phyloP scores from a whole-genome alignment of 2,888 invertebrate species.

The Cantharis rufa region DNA sequence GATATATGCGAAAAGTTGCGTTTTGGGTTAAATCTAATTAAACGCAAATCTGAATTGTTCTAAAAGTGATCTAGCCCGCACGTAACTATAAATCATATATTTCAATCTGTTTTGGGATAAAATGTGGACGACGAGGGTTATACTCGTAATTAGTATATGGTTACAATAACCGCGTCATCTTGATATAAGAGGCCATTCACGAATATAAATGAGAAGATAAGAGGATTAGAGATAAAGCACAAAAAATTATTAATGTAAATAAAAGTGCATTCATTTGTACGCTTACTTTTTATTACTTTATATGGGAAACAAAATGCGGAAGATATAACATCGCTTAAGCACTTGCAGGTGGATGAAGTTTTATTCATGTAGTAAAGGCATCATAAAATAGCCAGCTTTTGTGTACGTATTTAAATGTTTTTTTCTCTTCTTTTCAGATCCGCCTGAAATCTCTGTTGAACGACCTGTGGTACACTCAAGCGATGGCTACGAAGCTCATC shows the following conservation, averaged over 20 bases:
- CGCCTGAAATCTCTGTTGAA: constrained; percentile 65
- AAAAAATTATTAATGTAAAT: constrained; percentile 26
- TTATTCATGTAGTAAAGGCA: constrained; percentile 10
- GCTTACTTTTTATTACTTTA: constrained; percentile 13
- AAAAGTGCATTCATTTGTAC: constrained; percentile 20
- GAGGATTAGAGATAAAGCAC: constrained; percentile 22
- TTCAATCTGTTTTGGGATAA: constrained; percentile 27
- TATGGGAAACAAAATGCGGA: constrained; percentile 13
- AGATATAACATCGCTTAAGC: constrained; percentile 18
- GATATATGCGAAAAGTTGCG: constrained; percentile 7
- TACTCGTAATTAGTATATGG: constrained; percentile 26
- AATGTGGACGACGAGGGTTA: constrained; percentile 12
- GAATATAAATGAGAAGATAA: constrained; percentile 28
- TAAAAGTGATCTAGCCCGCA: constrained; percentile 19
- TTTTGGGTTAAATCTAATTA: constrained; percentile 21
- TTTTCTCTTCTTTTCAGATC: constrained; percentile 56
- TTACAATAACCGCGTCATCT: constrained; percentile 22
- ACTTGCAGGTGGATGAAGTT: constrained; percentile 21
- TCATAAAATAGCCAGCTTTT: constrained; percentile 12
- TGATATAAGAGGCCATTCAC: constrained; percentile 18
- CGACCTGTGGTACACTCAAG: constrained; percentile 69
- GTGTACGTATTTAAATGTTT: constrained; percentile 21
- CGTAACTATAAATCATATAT: constrained; percentile 28
- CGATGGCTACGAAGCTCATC: constrained; percentile 68
- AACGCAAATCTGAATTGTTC: constrained; percentile 22